A percentile compares a stretch with the other conserved stretches of the same genome.
Conservation (phyloP, 2,888 invertebrate genomes). For the Lysandra coridon region DNA sequence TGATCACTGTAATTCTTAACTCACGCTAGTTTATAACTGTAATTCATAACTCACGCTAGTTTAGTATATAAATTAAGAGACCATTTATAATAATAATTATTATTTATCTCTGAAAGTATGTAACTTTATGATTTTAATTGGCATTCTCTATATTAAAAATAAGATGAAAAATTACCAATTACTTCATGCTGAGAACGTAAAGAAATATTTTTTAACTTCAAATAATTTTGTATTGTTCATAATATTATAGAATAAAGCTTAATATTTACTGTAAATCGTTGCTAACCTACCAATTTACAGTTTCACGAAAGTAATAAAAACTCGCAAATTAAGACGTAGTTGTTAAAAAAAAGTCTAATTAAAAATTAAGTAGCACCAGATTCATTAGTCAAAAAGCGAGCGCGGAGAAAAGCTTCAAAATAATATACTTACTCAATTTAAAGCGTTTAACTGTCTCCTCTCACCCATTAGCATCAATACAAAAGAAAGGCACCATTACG, state of each 20-base stretch:
- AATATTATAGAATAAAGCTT: background rate
- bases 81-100: background rate
- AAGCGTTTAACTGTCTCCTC: conserved; percentile 8
- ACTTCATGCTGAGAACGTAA: background rate
- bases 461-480: conserved; percentile 28
- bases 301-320: background rate
- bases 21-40: background rate
- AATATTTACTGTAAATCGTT: background rate
- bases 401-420: background rate
- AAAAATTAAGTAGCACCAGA: conserved; percentile 8
- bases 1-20: no score
- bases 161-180: no score
- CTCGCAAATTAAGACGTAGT: background rate
- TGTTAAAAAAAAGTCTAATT: conserved; percentile 9
- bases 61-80: background rate
- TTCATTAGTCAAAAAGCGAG: background rate
- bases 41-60: background rate
- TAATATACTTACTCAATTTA: background rate
- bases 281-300: background rate
- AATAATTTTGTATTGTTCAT: background rate
- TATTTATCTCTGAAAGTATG: background rate
- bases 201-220: background rate
- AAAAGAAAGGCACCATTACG: conserved; percentile 29
- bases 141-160: background rate
- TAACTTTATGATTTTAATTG: background rate